Percentiles rank a stretch among this genome's conserved stretches.
Evolutionary conservation across 2,797 vertebrate genomes (phyloP).

Genomic region (Halcyon chelicuti): DNA sequence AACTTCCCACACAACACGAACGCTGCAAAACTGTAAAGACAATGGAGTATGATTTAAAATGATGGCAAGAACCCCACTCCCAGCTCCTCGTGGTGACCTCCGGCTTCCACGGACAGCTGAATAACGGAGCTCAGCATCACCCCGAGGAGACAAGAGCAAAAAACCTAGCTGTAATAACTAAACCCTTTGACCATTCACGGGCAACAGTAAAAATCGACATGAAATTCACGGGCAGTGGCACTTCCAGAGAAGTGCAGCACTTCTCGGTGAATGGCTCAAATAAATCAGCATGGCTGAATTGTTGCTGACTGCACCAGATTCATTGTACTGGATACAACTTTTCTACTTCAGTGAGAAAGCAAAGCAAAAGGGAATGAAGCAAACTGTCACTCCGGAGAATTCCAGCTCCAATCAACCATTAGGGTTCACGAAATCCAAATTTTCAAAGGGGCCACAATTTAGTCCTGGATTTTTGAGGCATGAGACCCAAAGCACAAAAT

Average conservation of each 20-base stretch:
- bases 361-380: constrained; percentile 43
- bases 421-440: constrained; percentile 17
- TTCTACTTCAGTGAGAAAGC: constrained; percentile 64
- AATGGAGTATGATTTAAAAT: neutral
- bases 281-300: constrained; percentile 47
- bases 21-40: neutral
- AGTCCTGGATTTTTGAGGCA: neutral
- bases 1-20: neutral
- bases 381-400: constrained; percentile 54
- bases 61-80: neutral
- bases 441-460: neutral
- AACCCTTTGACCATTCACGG: neutral
- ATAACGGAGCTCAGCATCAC: neutral
- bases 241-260: constrained; percentile 9
- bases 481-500: neutral
- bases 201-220: constrained; percentile 41
- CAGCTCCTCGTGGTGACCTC: neutral
- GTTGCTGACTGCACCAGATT: constrained; percentile 56
- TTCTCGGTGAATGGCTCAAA: neutral
- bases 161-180: neutral
- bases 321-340: constrained; percentile 44
- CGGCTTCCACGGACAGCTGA: neutral
- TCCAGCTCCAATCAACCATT: constrained; percentile 33
- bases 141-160: neutral
- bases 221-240: neutral